These are phyloP conservation scores for Euzetes globulus DNA, from an alignment of 2,888 invertebrate genomes.

Conservation along the genomic window DNA sequence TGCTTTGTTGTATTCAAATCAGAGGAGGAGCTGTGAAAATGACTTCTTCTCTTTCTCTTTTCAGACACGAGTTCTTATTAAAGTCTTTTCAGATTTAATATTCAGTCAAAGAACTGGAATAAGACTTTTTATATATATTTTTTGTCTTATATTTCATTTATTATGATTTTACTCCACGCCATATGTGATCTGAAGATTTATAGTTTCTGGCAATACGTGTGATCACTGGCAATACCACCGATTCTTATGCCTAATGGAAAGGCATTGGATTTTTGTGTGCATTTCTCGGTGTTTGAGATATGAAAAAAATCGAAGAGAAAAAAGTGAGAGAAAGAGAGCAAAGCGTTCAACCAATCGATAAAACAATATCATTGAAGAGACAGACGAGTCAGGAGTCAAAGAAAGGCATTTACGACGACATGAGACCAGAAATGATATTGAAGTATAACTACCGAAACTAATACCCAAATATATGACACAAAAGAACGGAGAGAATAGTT, in stretches of 20 bases:
- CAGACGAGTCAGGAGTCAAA: constrained; percentile 26
- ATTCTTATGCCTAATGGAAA: neutral
- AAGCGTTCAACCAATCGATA: neutral
- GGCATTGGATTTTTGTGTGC: neutral
- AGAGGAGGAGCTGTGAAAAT: no score
- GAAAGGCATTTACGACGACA: constrained; percentile 10
- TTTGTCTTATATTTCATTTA: constrained; percentile 14
- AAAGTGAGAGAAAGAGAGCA: neutral
- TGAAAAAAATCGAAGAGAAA: neutral
- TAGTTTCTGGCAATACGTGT: neutral
- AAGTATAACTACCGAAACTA: constrained; percentile 25
- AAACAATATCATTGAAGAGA: constrained; percentile 9
- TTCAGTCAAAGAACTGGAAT: no score
- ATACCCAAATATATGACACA: constrained; percentile 9
- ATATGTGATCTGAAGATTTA: constrained; percentile 26
- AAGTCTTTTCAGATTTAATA: no score
- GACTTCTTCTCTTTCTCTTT: no score
- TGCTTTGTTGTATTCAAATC: no score
- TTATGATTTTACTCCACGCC: constrained; percentile 13
- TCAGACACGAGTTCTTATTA: no score
- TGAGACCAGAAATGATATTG: constrained; percentile 14
- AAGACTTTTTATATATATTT: neutral
- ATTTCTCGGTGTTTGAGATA: neutral
- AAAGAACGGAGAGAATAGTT: neutral
- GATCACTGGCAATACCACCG: neutral